Evolutionary conservation across 1,140 invertebrate genomes (phyloP).

Genomic region (Stegodyphus mimosarum): DNA sequence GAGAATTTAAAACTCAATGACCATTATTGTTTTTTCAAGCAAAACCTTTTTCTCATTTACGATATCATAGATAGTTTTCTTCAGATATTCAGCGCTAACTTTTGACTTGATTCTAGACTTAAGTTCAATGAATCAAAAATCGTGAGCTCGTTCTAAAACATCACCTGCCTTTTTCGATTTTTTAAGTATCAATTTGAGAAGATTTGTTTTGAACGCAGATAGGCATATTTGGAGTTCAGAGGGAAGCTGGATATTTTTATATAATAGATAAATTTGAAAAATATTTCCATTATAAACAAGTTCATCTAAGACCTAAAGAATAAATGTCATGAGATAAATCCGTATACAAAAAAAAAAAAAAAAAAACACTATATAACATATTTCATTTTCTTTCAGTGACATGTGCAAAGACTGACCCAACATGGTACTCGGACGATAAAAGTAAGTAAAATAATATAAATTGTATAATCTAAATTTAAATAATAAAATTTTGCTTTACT

Average conservation of each 20-base stretch:
- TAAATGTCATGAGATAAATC: background rate
- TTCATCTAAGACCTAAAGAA: background rate
- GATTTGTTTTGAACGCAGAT: too few species aligned
- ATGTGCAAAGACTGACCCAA: slow-evolving; percentile 41
- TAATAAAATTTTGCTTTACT: background rate
- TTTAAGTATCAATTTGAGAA: too few species aligned
- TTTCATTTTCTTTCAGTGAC: slow-evolving; percentile 18
- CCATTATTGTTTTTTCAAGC: too few species aligned
- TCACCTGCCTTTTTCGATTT: too few species aligned
- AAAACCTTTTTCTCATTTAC: too few species aligned
- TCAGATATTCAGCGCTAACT: too few species aligned
- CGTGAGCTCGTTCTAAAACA: too few species aligned
- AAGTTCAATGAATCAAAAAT: too few species aligned
- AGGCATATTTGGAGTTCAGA: too few species aligned
- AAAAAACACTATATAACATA: background rate
- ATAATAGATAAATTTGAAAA: background rate
- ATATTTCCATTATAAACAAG: background rate
- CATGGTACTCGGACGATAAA: slow-evolving; percentile 61
- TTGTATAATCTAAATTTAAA: background rate
- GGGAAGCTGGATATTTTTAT: background rate
- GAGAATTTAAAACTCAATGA: too few species aligned
- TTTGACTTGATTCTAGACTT: too few species aligned
- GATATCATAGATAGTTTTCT: too few species aligned
- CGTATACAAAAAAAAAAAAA: background rate
- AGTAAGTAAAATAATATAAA: slow-evolving; percentile 14